Evolutionary conservation across 2,888 invertebrate species (phyloP), one percentile per base, ranked within the genome.

Genomic region (Harmothoe impar): DNA sequence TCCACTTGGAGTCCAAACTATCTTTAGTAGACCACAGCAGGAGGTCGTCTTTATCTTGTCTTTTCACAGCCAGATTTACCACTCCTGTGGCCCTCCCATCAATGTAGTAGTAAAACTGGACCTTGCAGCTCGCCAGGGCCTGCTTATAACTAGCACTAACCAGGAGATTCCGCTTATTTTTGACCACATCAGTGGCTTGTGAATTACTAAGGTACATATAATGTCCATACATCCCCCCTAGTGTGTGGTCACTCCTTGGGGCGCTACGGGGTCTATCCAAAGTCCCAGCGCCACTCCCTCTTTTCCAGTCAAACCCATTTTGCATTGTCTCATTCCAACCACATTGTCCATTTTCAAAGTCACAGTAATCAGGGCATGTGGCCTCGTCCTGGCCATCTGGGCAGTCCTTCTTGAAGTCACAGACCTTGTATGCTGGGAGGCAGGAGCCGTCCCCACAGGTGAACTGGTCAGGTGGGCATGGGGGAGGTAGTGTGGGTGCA

Each of bases 221-320:
- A 89, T 94, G 93, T 29, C 95, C 95, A 90, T 92, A 93, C 81
- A 91, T 91, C 33, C 92, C 93, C n/a, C 92, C 92, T 12, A 92
- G 91, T 31, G 94, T 94, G 78, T 93, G 92, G 85, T 94, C 94
- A 56, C 90, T 90, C 25, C 91, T 77, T n/a, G 95, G 94, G 33
- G 94, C 94, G 17, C 93, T 94, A 90, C 94, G 93, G 33, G 93
- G 89, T 54, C 91, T 91, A 1, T 93, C 93, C 20, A 93, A 93
- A 29, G 88, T 88, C 23, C n/a, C 56, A 43, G 43, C 68, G 17
- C 88, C 91, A 85, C 85, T 91, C 86, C 88, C 81, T 89, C 94
- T 91, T n/a, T 89, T 90, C 94, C 94, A 95, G 91, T 95, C 93
- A 92, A 95, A 93, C n/a, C 91, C 90, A 92, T 94, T 94, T 0